A percentile compares a stretch with the other conserved stretches of the same genome.
These are phyloP conservation scores for Drosophila bocki DNA, from an alignment of 1,140 invertebrate species.

Conservation along the genomic window DNA sequence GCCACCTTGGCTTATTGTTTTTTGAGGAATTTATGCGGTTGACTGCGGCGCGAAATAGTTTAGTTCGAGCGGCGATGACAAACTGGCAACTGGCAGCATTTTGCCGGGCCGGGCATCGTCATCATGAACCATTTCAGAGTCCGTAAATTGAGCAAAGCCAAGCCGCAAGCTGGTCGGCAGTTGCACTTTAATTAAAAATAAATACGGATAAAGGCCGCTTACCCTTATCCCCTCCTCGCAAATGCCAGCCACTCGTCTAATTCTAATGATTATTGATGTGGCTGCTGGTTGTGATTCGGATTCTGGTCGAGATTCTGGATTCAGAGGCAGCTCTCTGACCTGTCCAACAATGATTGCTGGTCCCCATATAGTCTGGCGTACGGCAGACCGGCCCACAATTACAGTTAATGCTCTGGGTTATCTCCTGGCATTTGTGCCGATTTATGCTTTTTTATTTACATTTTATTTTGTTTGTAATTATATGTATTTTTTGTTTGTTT, in stretches of 20 bases:
- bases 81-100: constrained; percentile 18
- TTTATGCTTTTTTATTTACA: constrained; percentile 11
- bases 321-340: constrained; percentile 17
- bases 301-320: constrained; percentile 4
- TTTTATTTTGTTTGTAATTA: constrained; percentile 11
- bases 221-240: constrained; percentile 2
- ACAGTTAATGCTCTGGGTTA: constrained; percentile 5
- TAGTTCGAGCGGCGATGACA: constrained; percentile 44
- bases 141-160: constrained; percentile 72
- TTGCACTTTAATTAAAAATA: constrained; percentile 75
- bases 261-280: constrained; percentile 64
- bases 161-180: constrained; percentile 64
- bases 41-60: constrained; percentile 39
- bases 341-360: constrained; percentile 27
- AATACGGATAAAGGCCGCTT: constrained; percentile 43
- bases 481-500: constrained; percentile 2
- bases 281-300: constrained; percentile 14
- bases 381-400: neutral
- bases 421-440: constrained; percentile 17
- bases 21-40: constrained; percentile 40
- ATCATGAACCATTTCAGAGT: constrained; percentile 29
- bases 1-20: constrained; percentile 22
- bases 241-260: constrained; percentile 47
- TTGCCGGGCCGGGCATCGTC: constrained; percentile 15
- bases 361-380: constrained; percentile 1